A percentile compares a stretch with the other conserved stretches of the same genome.
Conservation (phyloP, 2,797 vertebrate genomes). For the Peromyscus nudipes region DNA sequence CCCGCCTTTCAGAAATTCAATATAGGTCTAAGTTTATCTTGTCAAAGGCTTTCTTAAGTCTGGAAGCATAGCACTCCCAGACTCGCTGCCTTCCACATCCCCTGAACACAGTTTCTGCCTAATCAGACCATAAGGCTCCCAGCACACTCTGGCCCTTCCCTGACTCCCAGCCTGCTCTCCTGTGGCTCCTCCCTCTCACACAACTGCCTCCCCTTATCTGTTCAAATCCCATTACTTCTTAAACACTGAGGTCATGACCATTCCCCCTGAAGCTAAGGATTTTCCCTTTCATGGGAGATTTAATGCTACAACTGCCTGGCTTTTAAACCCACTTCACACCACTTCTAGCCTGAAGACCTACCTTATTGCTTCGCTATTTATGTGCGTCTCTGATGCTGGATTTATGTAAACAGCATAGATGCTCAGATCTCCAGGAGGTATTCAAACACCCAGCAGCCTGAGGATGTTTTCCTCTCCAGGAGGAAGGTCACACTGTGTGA, state of each 20-base stretch:
- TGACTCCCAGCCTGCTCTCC: background rate
- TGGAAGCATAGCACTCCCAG: background rate
- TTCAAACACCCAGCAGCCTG: background rate
- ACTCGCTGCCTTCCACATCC: background rate
- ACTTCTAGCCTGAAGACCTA: background rate
- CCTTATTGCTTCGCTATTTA: constrained; percentile 8
- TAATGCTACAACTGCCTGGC: background rate
- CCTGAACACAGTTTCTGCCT: background rate
- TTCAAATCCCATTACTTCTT: background rate
- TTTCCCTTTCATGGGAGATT: background rate
- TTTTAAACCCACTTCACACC: background rate
- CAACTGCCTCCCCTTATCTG: background rate
- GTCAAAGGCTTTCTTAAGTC: background rate
- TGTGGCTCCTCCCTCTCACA: background rate
- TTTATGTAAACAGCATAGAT: background rate
- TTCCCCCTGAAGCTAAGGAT: background rate
- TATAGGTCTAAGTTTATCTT: background rate
- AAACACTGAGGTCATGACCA: background rate
- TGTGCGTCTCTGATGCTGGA: background rate
- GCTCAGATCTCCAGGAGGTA: background rate
- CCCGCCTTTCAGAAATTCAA: background rate
- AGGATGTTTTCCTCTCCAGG: background rate
- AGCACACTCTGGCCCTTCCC: background rate
- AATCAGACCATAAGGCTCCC: background rate
- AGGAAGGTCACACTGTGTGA: background rate